A percentile compares a stretch with the other conserved stretches of the same genome.
These are phyloP conservation scores for Pangasianodon hypophthalmus DNA, from an alignment of 2,113 vertebrate genomes.

Conservation along the genomic window DNA sequence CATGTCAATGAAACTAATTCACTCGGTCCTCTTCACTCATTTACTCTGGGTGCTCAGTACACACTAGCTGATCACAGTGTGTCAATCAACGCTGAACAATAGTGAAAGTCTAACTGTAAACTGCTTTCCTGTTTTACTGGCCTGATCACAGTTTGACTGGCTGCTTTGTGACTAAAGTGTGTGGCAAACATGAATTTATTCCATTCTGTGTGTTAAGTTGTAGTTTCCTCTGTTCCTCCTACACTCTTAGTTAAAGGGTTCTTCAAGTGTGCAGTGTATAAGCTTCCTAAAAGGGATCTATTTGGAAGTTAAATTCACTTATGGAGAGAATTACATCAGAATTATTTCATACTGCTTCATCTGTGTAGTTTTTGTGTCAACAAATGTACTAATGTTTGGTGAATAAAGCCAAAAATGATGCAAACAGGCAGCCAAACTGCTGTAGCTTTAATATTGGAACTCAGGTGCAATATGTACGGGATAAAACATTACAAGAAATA, in stretches of 20 bases:
- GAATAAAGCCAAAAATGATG: background rate
- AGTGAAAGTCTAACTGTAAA: background rate
- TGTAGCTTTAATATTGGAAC: background rate
- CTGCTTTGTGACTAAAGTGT: background rate
- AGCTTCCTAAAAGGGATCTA: background rate
- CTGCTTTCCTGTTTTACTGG: background rate
- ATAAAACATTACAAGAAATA: background rate
- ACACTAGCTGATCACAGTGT: background rate
- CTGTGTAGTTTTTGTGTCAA: background rate
- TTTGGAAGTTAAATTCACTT: background rate
- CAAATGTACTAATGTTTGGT: background rate
- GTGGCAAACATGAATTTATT: background rate
- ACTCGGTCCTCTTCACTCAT: background rate
- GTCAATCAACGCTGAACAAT: background rate
- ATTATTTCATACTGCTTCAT: background rate
- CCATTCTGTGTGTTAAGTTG: background rate
- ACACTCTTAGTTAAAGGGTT: background rate
- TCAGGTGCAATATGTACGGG: background rate
- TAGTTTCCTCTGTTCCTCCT: background rate
- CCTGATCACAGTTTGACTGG: background rate
- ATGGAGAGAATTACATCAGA: background rate
- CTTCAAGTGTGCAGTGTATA: background rate
- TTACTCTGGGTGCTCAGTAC: background rate
- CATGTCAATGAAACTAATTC: constrained; percentile 5
- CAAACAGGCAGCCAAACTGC: background rate